A percentile compares a stretch with the other conserved stretches of the same genome.
Evolutionary conservation across 2,113 vertebrate species (phyloP).

Genomic region (Ciconia boyciana): DNA sequence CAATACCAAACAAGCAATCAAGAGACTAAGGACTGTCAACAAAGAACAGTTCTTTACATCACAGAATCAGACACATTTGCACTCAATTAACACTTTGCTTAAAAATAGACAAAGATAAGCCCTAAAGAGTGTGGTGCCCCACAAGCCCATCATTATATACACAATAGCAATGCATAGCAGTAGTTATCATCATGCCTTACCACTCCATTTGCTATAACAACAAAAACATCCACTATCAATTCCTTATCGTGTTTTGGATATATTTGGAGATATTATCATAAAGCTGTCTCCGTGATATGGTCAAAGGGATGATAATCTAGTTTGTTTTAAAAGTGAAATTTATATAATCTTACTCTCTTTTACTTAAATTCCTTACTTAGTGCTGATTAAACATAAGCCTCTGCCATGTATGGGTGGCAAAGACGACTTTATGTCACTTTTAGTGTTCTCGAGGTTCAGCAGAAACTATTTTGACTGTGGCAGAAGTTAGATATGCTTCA

Average conservation of each 20-base stretch:
- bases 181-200: conserved; percentile 3
- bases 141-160: neutral
- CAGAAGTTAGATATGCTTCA: neutral
- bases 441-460: neutral
- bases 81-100: conserved; percentile 42
- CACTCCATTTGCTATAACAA: conserved; percentile 23
- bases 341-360: neutral
- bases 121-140: neutral
- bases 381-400: neutral
- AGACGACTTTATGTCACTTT: neutral
- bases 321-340: conserved; percentile 44
- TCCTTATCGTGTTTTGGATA: conserved; percentile 6
- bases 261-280: conserved; percentile 18
- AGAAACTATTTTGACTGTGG: neutral
- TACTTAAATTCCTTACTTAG: conserved; percentile 6
- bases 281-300: neutral
- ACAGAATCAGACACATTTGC: conserved; percentile 54
- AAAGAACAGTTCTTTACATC: conserved; percentile 51
- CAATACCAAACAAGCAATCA: conserved; percentile 60
- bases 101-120: conserved; percentile 63
- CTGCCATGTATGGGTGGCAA: neutral
- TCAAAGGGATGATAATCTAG: neutral
- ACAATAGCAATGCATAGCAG: neutral
- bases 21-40: conserved; percentile 44
- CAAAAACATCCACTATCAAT: conserved; percentile 16